phyloP scores from a whole-genome alignment of 1,140 invertebrate species.

The Eumaeus atala region DNA sequence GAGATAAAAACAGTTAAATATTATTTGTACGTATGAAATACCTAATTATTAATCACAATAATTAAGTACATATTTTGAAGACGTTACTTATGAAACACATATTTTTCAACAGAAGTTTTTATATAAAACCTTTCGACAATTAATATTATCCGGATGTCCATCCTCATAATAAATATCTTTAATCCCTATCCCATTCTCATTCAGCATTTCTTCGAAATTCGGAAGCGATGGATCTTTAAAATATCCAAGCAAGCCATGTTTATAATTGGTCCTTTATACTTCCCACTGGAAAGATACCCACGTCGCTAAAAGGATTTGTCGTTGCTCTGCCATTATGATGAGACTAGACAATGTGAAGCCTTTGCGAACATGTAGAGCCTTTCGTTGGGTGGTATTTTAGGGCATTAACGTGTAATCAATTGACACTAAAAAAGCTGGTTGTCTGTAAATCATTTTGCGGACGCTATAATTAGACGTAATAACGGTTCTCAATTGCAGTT shows the following conservation, averaged over 20 bases:
- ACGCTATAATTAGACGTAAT: no score
- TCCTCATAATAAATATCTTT: constrained; percentile 19
- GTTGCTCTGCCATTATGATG: constrained; percentile 27
- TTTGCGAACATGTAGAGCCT: constrained; percentile 34
- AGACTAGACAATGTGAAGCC: constrained; percentile 57
- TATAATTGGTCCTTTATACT: constrained; percentile 64
- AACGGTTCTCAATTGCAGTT: no score
- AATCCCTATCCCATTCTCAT: constrained; percentile 51
- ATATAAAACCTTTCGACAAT: constrained; percentile 17
- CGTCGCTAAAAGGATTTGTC: constrained; percentile 62
- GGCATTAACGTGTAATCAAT: neutral
- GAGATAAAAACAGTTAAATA: no score
- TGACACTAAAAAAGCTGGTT: neutral
- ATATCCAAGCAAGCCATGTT: constrained; percentile 41
- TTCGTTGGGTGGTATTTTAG: neutral
- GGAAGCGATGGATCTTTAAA: constrained; percentile 49
- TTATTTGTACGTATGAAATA: no score
- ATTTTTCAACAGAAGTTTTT: no score
- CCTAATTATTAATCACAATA: no score
- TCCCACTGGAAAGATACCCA: constrained; percentile 59
- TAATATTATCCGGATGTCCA: constrained; percentile 7
- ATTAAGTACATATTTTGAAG: no score
- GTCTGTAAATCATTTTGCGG: no score
- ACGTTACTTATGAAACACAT: no score
- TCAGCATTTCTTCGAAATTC: constrained; percentile 59